A percentile compares a stretch with the other conserved stretches of the same genome.
Evolutionary conservation across 2,888 invertebrate species (phyloP).

Genomic region (Netelia virgata): DNA sequence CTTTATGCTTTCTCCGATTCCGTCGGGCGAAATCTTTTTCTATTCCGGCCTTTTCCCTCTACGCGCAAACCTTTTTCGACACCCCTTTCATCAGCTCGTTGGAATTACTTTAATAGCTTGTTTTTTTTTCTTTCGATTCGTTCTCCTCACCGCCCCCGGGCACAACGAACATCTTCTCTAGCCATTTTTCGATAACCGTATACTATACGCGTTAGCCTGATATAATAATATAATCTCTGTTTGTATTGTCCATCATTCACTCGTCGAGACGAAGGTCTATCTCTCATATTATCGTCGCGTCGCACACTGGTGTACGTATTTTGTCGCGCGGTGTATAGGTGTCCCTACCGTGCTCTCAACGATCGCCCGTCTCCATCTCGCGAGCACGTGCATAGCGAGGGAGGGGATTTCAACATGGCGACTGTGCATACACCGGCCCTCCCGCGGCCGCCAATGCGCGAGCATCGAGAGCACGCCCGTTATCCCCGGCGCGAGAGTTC

Average conservation of each 20-base stretch:
- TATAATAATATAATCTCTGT: background rate
- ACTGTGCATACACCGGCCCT: conserved; percentile 81
- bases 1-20: conserved; percentile 1
- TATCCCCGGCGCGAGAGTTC: conserved; percentile 65
- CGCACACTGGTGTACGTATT: conserved; percentile 38
- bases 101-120: conserved; percentile 3
- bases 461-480: conserved; percentile 81
- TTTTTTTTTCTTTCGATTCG: background rate
- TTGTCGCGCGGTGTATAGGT: conserved; percentile 42
- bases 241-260: no score
- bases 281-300: background rate
- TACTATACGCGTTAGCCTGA: background rate
- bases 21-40: conserved; percentile 26
- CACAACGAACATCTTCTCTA: no score
- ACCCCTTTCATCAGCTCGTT: conserved; percentile 14
- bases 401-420: conserved; percentile 83
- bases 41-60: background rate
- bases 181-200: background rate
- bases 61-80: conserved; percentile 14
- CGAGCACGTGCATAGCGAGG: conserved; percentile 72
- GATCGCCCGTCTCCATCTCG: conserved; percentile 65
- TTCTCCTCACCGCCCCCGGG: background rate
- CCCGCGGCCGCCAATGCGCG: conserved; percentile 81
- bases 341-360: conserved; percentile 49
- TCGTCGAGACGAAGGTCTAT: background rate